Base-by-base conservation (phyloP, 1,140 invertebrate genomes). In the Brachionus rotundiformis region DNA sequence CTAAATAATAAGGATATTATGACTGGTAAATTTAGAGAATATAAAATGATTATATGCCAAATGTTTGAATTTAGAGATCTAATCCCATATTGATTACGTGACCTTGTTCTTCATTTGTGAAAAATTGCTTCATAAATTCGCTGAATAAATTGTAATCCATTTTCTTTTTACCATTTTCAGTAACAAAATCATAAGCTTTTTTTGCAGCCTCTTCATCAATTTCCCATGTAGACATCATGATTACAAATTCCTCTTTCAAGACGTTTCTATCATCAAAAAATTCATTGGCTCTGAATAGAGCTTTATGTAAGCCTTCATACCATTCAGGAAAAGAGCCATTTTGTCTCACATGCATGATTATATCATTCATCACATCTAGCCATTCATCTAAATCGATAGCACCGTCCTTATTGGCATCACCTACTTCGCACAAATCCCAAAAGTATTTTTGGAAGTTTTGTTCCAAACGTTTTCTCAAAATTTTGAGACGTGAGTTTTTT, bases 391-490 rank as follows among this genome's bases (percentile, higher is more conserved):
- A 73, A 65, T 82, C 81, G 11, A 82, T 75, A 23, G 65, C 63
- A 44, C 81, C 81, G 49, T 82, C 81, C 29, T 63, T 54, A 19
- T 82, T 82, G 5, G 47, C 44, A 76, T 82, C 81, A 65, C 81
- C 81, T 13, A 82, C 81, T 41, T 36, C 81, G 39, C 81, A 82
- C 33, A 82, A 76, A 61, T 76, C 81, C 68, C 68, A 76, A 44
- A 82, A 82, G 36, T 82, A 82, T 33, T 76, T 82, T 82, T 82
- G 81, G 29, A 75, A 82, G 33, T 82, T 49, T 65, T 82, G 81
- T 63, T 82, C 81, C 7, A 82, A 8, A 19, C 81, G 47, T 82
- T 82, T 82, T 36, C 81, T 6, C 19, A 82, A 63, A 13, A 82
- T 75, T 76, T 82, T 82, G n/a, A 82, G 63, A 61, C 81, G 68